Base-by-base conservation (phyloP, 2,113 vertebrate species). In the Clinocottus analis region DNA sequence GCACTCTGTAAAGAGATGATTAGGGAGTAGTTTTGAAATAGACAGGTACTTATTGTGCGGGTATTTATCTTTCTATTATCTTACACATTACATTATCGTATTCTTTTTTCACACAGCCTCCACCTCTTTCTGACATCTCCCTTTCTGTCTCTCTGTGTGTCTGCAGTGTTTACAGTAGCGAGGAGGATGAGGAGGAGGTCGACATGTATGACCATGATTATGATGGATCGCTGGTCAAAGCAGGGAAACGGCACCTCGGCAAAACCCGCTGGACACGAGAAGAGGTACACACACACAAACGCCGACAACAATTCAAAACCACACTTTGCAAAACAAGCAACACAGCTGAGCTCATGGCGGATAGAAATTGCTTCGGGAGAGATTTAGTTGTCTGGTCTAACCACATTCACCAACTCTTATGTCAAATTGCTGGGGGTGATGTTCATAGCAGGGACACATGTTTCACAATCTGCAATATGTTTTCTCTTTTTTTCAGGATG, bases 241-340 rank as follows among this genome's bases (percentile, higher is more conserved):
- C 94, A 47, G 97, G 96, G 87, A 99, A 99, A 92, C 96, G 98
- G 19, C 97, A 99, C 90, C 94, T 98, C 39, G 98, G 98, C 58
- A 99, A 99, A 95, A 99, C 97, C 59, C 96, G 98, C 80, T 99
- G 98, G 98, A 99, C 98, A 3, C 95, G 98, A 0, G 98, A 99
- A 93, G 98, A 99, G 96, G 98, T 98, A 96, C 43, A 49, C 21
- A 72, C 2, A 53, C 16, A 64, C 66, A 75, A 7, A 25, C 51
- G 25, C 23, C 47, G 51, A 23, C 23, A 73, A 75, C 27, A 59
- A 27, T 35, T 35, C 7, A 58, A 62, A 9, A 59, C 23, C 31
- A 21, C 27, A n/a, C 17, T 64, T 13, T 60, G 63, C 37, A 62
- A 14, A 13, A 68, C 19, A 23, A 45, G 27, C 14, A 7, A 59